Conservation (phyloP, 2,113 vertebrate genomes). For the Falcunculus frontatus region DNA sequence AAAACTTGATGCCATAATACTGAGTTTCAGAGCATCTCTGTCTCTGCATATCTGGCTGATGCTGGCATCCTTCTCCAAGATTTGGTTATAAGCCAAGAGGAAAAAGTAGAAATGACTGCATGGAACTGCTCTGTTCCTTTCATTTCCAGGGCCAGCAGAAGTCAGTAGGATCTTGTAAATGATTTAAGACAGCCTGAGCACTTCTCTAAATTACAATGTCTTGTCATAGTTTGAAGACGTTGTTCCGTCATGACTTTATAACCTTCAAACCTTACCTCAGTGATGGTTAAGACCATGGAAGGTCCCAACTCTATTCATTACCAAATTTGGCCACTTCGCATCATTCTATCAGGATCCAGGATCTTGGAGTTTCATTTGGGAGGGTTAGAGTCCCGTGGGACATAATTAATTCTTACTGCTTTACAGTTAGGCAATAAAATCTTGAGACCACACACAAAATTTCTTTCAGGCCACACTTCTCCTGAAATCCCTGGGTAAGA, state of each 20-base stretch:
- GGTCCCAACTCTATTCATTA: background rate
- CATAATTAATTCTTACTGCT: background rate
- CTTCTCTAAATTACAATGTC: background rate
- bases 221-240: background rate
- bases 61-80: background rate
- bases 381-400: background rate
- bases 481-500: background rate
- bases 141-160: background rate
- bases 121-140: background rate
- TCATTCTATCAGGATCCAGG: background rate
- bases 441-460: constrained; percentile 37
- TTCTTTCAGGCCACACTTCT: constrained; percentile 1
- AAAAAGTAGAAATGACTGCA: background rate
- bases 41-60: background rate
- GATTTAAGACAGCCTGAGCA: background rate
- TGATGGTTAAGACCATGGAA: background rate
- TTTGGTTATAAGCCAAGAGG: background rate
- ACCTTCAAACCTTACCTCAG: background rate
- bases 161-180: background rate
- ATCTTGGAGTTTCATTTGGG: background rate
- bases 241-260: background rate
- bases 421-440: constrained; percentile 26
- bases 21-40: background rate
- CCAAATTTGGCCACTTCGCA: constrained; percentile 3
- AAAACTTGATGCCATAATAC: background rate